Percentiles rank a stretch among this genome's conserved stretches.
Evolutionary conservation across 1,140 invertebrate genomes (phyloP).

Genomic region (Whitmania pigra): DNA sequence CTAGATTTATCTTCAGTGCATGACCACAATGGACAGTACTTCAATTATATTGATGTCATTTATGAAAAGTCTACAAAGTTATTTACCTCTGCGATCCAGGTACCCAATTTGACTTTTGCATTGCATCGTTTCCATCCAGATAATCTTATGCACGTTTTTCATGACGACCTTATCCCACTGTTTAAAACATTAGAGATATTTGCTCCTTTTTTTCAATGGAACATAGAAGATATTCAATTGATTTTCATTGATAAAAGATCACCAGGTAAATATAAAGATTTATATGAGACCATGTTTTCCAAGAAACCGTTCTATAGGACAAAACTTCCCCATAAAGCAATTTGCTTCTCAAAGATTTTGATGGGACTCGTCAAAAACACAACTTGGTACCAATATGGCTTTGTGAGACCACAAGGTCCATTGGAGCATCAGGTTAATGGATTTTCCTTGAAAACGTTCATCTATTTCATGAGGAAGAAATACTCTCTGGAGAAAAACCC

Average conservation of each 20-base stretch:
- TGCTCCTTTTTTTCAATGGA: too few relatives aligned
- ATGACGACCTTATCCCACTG: slow-evolving; percentile 49
- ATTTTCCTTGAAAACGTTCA: slow-evolving; percentile 26
- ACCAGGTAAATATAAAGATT: slow-evolving; percentile 27
- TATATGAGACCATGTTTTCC: slow-evolving; percentile 32
- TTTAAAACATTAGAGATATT: slow-evolving; percentile 32
- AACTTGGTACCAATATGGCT: slow-evolving; percentile 49
- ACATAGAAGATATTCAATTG: slow-evolving; percentile 32
- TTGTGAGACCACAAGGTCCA: slow-evolving; percentile 42
- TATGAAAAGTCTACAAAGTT: slow-evolving; percentile 19
- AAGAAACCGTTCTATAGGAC: slow-evolving; percentile 26
- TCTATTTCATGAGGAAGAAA: slow-evolving; percentile 26
- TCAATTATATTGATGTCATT: slow-evolving; percentile 35
- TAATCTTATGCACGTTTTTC: slow-evolving; percentile 50
- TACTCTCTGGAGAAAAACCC: neutral
- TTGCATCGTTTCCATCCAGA: slow-evolving; percentile 46
- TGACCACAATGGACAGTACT: slow-evolving; percentile 36
- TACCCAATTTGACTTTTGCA: slow-evolving; percentile 29
- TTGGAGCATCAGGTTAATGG: slow-evolving; percentile 27
- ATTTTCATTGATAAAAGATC: slow-evolving; percentile 31
- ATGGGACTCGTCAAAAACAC: slow-evolving; percentile 41
- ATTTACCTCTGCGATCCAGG: slow-evolving; percentile 17
- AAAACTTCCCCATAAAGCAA: slow-evolving; percentile 23
- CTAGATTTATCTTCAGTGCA: slow-evolving; percentile 38
- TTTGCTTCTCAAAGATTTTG: slow-evolving; percentile 41